These are phyloP conservation scores for Bombus cullumanus DNA, from an alignment of 1,140 invertebrate species.

Conservation along the genomic window DNA sequence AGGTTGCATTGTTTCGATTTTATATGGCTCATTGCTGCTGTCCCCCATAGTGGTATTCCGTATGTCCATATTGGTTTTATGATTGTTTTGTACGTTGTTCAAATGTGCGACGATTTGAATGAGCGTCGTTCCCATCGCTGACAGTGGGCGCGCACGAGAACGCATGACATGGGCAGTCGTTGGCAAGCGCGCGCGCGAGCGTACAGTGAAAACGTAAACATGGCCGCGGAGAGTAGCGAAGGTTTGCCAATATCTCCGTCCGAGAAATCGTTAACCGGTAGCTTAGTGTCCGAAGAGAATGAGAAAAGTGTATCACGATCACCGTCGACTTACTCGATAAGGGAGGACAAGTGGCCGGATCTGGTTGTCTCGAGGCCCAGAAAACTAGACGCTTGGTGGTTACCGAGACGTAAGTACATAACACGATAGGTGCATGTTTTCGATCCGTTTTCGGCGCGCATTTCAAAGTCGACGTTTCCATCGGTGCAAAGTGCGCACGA, in stretches of 20 bases:
- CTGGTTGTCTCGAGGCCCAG: slow-evolving; percentile 82
- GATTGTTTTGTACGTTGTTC: no score
- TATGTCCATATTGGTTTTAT: no score
- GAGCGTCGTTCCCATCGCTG: neutral
- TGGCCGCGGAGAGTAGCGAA: slow-evolving; percentile 83
- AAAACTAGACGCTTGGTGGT: slow-evolving; percentile 81
- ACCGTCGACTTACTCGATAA: slow-evolving; percentile 82
- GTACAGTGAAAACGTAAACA: slow-evolving; percentile 76
- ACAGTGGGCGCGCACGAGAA: neutral
- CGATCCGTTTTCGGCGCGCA: slow-evolving; percentile 44
- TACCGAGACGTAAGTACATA: slow-evolving; percentile 79
- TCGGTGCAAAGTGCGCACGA: neutral
- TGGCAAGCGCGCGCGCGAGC: slow-evolving; percentile 37
- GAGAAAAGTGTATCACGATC: slow-evolving; percentile 82
- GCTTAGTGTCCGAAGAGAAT: slow-evolving; percentile 78
- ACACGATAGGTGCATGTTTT: slow-evolving; percentile 47
- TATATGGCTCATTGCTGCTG: no score
- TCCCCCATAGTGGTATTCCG: no score
- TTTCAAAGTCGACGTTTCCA: slow-evolving; percentile 40
- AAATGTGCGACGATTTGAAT: neutral
- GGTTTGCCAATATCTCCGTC: slow-evolving; percentile 83
- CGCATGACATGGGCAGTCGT: slow-evolving; percentile 1
- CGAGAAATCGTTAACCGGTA: slow-evolving; percentile 79
- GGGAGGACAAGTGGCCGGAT: slow-evolving; percentile 84
- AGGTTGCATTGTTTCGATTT: no score